These are phyloP conservation scores for Prunella strophiata DNA, from an alignment of 2,797 vertebrate genomes.

Conservation along the genomic window DNA sequence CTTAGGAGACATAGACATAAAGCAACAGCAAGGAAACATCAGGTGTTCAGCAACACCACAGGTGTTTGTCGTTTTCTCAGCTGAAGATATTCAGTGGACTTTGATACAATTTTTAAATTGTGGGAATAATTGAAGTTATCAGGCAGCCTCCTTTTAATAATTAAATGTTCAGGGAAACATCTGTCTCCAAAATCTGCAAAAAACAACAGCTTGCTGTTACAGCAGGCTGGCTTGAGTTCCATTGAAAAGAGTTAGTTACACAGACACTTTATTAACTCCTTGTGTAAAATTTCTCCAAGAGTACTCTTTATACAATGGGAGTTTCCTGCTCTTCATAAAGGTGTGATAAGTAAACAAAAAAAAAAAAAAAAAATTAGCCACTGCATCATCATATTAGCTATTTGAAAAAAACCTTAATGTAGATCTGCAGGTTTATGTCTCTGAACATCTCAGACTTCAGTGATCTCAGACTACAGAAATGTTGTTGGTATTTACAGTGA, in stretches of 20 bases:
- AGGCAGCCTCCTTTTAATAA: not conserved
- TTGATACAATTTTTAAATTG: not conserved
- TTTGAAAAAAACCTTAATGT: not conserved
- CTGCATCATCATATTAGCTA: not conserved
- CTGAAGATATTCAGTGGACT: not conserved
- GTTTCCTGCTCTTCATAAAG: not conserved
- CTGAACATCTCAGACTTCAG: not conserved
- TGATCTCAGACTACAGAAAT: not conserved
- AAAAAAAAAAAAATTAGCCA: not conserved
- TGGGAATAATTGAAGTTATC: not conserved
- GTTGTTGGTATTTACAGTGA: slow-evolving; percentile 29
- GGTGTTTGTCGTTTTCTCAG: not conserved
- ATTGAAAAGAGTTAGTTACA: not conserved
- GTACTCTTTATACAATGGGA: not conserved
- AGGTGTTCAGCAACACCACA: not conserved
- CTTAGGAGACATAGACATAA: not conserved
- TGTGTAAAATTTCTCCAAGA: not conserved
- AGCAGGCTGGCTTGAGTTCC: not conserved
- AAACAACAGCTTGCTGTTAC: not conserved
- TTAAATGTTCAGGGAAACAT: not conserved
- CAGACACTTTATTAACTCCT: not conserved
- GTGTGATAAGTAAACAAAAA: not conserved
- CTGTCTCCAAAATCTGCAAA: not conserved
- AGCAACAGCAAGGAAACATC: not conserved
- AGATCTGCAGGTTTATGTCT: not conserved